Percentiles rank a stretch among this genome's conserved stretches.
Conservation (phyloP, 2,888 invertebrate genomes). For the Marronus borbonicus region DNA sequence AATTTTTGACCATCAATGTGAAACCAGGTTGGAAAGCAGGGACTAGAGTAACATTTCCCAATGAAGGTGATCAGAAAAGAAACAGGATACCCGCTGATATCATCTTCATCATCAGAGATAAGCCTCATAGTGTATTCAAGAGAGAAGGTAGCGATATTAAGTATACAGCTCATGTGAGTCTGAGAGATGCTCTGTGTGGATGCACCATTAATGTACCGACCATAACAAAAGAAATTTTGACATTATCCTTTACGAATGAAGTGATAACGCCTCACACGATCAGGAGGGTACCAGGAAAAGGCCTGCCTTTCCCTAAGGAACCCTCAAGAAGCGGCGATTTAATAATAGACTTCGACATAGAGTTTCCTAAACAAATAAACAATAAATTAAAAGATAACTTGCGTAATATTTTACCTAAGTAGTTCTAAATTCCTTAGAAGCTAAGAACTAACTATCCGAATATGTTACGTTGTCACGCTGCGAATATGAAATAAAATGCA, state of each 20-base stretch:
- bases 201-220: constrained; percentile 88
- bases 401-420: constrained; percentile 32
- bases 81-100: constrained; percentile 95
- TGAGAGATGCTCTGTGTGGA: constrained; percentile 93
- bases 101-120: constrained; percentile 94
- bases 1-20: constrained; percentile 90
- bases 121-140: constrained; percentile 88
- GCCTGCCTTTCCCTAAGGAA: constrained; percentile 93
- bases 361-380: constrained; percentile 78
- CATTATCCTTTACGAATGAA: constrained; percentile 82
- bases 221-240: constrained; percentile 82
- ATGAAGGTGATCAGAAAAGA: constrained; percentile 92
- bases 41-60: constrained; percentile 96
- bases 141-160: constrained; percentile 93
- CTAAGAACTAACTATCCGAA: neutral
- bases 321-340: constrained; percentile 90
- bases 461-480: neutral
- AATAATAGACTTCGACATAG: constrained; percentile 91
- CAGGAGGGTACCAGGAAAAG: constrained; percentile 87
- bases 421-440: no score
- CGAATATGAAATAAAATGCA: neutral
- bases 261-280: constrained; percentile 89
- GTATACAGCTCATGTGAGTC: constrained; percentile 85
- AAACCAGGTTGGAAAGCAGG: constrained; percentile 98
- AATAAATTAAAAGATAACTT: constrained; percentile 69